phyloP scores from a whole-genome alignment of 2,888 invertebrate species.

The Hedychridium roseum region DNA sequence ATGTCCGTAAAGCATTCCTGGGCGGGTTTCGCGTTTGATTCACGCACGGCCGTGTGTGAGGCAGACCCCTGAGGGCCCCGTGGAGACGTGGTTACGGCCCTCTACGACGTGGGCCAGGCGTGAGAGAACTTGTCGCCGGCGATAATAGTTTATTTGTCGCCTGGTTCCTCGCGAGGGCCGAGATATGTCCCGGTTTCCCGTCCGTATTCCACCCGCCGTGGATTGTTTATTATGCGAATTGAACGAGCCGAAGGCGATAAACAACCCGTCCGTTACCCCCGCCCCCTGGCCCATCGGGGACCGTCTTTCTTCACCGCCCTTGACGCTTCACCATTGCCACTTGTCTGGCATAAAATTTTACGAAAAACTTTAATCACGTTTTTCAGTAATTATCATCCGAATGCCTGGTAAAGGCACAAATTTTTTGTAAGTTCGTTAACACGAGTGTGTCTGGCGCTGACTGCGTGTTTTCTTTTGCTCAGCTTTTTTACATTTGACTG shows the following conservation, averaged over 20 bases:
- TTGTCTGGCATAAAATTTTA: no score
- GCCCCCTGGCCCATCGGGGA: no score
- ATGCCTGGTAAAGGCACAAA: no score
- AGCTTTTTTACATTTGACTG: no score
- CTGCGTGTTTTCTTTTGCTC: no score
- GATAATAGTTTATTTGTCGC: conserved; percentile 64
- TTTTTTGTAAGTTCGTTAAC: no score
- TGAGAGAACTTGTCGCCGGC: conserved; percentile 62
- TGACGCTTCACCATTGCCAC: background rate
- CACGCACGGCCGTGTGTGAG: conserved; percentile 58
- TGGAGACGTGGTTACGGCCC: no score
- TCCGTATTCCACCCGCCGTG: conserved; percentile 49
- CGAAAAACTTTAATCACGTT: no score
- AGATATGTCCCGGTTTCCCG: conserved; percentile 61
- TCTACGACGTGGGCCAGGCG: conserved; percentile 47
- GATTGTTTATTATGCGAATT: conserved; percentile 63
- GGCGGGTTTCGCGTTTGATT: conserved; percentile 62
- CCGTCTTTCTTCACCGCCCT: background rate
- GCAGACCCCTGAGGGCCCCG: conserved; percentile 38
- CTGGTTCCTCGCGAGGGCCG: conserved; percentile 44
- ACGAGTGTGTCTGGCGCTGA: no score
- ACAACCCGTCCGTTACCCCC: conserved; percentile 49
- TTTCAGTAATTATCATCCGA: no score
- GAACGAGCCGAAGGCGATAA: conserved; percentile 61
- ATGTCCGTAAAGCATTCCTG: conserved; percentile 63